Conservation (phyloP, 1,140 invertebrate species). For the Eubasilissa regina region DNA sequence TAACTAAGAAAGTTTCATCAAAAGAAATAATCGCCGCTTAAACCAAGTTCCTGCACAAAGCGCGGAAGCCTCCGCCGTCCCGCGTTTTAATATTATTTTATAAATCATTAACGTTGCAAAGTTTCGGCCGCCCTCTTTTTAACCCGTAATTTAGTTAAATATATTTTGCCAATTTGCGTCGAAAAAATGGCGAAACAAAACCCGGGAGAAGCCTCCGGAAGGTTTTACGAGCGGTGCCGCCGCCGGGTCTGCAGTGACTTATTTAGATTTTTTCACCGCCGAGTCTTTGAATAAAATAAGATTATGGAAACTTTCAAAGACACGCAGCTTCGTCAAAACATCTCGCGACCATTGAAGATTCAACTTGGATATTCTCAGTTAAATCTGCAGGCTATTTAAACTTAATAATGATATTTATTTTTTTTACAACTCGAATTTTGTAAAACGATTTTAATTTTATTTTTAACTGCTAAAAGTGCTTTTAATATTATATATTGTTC, state of each 20-base stretch:
- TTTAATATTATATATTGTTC: no score
- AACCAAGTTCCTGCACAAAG: conserved; percentile 7
- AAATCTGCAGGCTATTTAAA: no score
- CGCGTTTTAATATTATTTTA: conserved; percentile 37
- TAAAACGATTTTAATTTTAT: no score
- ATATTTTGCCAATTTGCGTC: conserved; percentile 38
- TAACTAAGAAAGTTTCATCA: not conserved
- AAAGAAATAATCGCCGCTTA: conserved; percentile 26
- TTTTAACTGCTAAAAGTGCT: no score
- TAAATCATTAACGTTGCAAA: conserved; percentile 26
- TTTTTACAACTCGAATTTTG: no score
- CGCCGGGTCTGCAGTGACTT: not conserved
- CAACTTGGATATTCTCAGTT: no score
- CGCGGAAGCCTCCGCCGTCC: not conserved
- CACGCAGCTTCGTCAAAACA: not conserved
- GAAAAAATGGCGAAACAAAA: conserved; percentile 34
- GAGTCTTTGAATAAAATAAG: not conserved
- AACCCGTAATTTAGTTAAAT: conserved; percentile 31
- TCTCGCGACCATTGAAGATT: not conserved
- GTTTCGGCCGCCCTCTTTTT: not conserved
- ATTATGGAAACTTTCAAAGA: conserved; percentile 10
- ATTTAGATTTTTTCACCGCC: not conserved
- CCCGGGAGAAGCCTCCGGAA: conserved; percentile 12
- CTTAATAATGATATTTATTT: no score
- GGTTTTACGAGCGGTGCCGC: conserved; percentile 22